Conservation (phyloP, 2,888 invertebrate species). For the Embidobia sp. region DNA sequence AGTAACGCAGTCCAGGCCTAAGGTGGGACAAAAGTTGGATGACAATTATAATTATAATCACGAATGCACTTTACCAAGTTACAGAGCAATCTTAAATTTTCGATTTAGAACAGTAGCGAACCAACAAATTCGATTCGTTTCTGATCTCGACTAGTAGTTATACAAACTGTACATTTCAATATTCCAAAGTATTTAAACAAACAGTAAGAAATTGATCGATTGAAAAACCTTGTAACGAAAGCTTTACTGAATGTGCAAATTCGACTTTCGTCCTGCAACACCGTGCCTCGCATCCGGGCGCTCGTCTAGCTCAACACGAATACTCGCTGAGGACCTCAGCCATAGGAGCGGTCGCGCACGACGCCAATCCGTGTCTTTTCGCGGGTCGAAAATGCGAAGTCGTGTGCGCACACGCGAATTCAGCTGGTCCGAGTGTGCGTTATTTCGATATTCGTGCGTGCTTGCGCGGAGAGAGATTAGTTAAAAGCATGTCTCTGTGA, state of each 20-base stretch:
- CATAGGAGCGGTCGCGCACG: constrained; percentile 60
- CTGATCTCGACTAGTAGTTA: too few relatives aligned
- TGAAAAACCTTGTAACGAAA: neutral
- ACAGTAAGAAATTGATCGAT: too few relatives aligned
- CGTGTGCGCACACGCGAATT: constrained; percentile 41
- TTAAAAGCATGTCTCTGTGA: constrained; percentile 67
- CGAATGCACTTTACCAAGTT: too few relatives aligned
- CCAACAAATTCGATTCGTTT: too few relatives aligned
- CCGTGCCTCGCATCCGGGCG: constrained; percentile 50
- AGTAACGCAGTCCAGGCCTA: constrained; percentile 39
- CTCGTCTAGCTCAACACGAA: constrained; percentile 64
- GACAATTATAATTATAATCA: too few relatives aligned
- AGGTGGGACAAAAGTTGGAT: constrained; percentile 58
- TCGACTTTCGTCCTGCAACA: constrained; percentile 52
- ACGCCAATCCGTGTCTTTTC: constrained; percentile 65
- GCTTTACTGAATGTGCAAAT: constrained; percentile 17
- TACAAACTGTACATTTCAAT: too few relatives aligned
- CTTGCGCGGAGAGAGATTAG: constrained; percentile 44
- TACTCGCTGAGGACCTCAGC: constrained; percentile 59
- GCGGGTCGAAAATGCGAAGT: constrained; percentile 66
- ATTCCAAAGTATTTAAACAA: too few relatives aligned
- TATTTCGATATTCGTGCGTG: constrained; percentile 48
- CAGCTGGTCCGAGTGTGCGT: constrained; percentile 52
- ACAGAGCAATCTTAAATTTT: too few relatives aligned
- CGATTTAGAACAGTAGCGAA: too few relatives aligned